A percentile compares a stretch with the other conserved stretches of the same genome.
Conservation (phyloP, 2,797 vertebrate species). For the Mormyrus proboscirostris region DNA sequence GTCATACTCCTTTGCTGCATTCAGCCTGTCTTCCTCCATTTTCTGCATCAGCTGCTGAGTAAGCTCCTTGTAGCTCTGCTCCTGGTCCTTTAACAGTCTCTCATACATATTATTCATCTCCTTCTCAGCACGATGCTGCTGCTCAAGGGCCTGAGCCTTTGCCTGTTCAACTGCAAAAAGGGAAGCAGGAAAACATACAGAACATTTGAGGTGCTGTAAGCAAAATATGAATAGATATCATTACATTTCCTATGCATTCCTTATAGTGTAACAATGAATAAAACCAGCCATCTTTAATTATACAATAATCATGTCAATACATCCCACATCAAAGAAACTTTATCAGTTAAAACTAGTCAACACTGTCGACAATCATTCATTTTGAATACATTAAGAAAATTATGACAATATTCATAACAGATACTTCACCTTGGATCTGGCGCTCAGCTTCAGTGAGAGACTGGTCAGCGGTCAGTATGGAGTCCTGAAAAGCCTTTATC, state of each 20-base stretch:
- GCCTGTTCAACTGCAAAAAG: conserved; percentile 8
- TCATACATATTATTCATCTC: neutral
- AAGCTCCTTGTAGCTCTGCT: neutral
- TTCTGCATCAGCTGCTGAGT: neutral
- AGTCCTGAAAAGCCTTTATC: neutral
- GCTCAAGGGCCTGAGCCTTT: conserved; percentile 11
- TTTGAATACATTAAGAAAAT: neutral
- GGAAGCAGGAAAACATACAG: neutral
- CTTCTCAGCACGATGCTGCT: neutral
- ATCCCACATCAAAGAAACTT: neutral
- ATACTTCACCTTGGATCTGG: conserved; percentile 19
- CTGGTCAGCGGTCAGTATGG: conserved; percentile 24
- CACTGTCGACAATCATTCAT: neutral
- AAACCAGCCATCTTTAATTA: neutral
- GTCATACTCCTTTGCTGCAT: neutral
- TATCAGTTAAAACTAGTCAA: neutral
- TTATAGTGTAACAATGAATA: neutral
- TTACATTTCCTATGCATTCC: neutral
- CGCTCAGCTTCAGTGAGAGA: conserved; percentile 27
- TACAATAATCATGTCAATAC: neutral
- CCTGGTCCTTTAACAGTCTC: conserved; percentile 3
- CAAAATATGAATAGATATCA: neutral
- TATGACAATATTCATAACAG: neutral
- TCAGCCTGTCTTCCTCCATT: neutral
- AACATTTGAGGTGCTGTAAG: neutral